A percentile compares a stretch with the other conserved stretches of the same genome.
phyloP scores from a whole-genome alignment of 2,113 vertebrate species.

The Lepisosteus oculatus region DNA sequence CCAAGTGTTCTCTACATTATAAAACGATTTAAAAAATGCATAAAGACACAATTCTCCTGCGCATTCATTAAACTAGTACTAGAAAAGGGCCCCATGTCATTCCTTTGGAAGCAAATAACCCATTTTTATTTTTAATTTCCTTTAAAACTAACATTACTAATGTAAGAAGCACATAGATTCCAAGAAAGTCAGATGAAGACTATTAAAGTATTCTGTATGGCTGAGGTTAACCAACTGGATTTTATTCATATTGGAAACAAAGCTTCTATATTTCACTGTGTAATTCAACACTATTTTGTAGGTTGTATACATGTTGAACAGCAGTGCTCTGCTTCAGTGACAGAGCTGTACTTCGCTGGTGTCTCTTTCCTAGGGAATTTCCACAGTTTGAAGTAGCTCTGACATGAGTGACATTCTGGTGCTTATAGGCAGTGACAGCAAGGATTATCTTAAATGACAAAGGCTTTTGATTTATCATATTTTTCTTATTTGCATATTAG shows the following conservation, averaged over 20 bases:
- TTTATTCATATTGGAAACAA: slow-evolving; percentile 11
- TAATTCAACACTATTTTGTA: neutral
- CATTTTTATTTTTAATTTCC: neutral
- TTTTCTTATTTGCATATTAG: slow-evolving; percentile 22
- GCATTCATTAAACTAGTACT: too few relatives aligned
- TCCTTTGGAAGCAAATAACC: neutral
- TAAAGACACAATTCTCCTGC: too few relatives aligned
- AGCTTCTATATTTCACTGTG: slow-evolving; percentile 14
- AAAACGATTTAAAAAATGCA: too few relatives aligned
- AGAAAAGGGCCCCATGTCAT: too few relatives aligned
- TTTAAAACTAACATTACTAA: neutral
- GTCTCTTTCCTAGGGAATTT: slow-evolving; percentile 17
- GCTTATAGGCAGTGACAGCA: slow-evolving; percentile 21
- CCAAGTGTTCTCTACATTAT: too few relatives aligned
- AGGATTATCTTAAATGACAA: slow-evolving; percentile 19
- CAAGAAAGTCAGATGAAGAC: slow-evolving; percentile 13
- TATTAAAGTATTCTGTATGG: neutral
- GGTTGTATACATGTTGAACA: neutral
- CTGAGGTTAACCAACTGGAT: slow-evolving; percentile 18
- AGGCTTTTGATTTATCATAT: slow-evolving; percentile 22
- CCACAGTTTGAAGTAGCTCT: neutral
- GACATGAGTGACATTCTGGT: slow-evolving; percentile 16
- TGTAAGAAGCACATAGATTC: neutral
- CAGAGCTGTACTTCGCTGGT: slow-evolving; percentile 9
- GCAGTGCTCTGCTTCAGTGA: neutral